Evolutionary conservation across 2,888 invertebrate genomes (phyloP), one percentile per base, ranked within the genome.

Genomic region (Acronicta aceris): DNA sequence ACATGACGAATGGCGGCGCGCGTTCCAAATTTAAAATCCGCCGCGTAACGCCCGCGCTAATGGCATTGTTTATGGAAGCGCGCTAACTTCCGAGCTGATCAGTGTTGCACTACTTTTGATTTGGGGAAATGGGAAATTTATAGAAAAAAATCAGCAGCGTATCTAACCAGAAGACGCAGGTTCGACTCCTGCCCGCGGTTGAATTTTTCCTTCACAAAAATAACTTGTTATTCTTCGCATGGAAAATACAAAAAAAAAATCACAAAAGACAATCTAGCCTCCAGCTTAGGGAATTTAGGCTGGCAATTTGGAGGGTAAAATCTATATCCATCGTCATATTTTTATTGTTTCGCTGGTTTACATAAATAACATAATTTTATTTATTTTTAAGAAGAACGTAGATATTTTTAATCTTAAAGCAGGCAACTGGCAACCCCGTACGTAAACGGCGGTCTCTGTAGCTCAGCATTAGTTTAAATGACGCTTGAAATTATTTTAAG

Each of bases 1-100:
- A 94, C 93, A 94, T 94, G 94, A 94, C 93, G 93, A 93, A 94
- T 94, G 92, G 93, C 89, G 81, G 86, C 79, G 76, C 78, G 76
- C 89, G 92, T 90, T 93, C 93, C 91, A 91, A 93, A 93, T 94
- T 94, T 94, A 93, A 94, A 94, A 94, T 94, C 85, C 89, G 94
- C 94, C 89, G 89, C 92, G 94, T 94, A 94, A 94, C 88, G 93
- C 81, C 85, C 82, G 83, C 88, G 87, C 89, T 94, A 94, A 94
- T 94, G 92, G 93, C 92, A 92, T 93, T 93, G 94, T 93, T 93
- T 93, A 93, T 92, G 88, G 90, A 89, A 90, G 86, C 77, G 83
- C 71, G 65, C 89, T 91, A 90, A 93, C 91, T 93, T 91, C 90
- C 88, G 71, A 81, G 83, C 88, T 81, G 83, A 88, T 78, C 81